phyloP scores from a whole-genome alignment of 2,113 vertebrate genomes.

The Ciconia maguari region DNA sequence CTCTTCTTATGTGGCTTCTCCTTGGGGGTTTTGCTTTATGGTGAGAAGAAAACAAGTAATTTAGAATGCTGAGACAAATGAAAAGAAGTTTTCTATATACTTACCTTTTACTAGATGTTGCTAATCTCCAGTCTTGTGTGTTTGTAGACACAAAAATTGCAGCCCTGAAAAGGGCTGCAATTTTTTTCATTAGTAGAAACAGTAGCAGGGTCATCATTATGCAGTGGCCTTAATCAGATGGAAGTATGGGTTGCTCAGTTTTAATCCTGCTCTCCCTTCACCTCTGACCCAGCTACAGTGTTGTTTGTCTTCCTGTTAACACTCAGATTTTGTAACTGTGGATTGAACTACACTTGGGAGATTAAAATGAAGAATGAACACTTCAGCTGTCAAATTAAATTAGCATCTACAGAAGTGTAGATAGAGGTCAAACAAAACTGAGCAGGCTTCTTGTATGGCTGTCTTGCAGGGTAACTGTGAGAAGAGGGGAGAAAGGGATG shows the following conservation, averaged over 20 bases:
- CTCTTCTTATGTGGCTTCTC: background rate
- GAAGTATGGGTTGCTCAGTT: background rate
- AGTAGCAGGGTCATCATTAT: background rate
- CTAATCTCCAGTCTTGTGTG: background rate
- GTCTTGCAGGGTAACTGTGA: background rate
- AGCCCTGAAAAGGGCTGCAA: background rate
- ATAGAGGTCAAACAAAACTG: background rate
- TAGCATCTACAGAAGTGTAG: background rate
- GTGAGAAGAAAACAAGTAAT: background rate
- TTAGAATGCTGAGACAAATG: background rate
- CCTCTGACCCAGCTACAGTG: background rate
- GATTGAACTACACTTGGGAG: background rate
- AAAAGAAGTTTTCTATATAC: rapidly evolving
- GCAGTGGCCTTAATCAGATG: background rate
- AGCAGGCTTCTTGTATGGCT: background rate
- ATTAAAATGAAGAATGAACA: background rate
- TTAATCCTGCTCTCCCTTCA: background rate
- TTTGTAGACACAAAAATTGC: background rate
- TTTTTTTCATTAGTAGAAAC: background rate
- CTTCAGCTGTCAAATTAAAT: background rate
- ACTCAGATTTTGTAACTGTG: background rate
- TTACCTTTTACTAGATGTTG: background rate
- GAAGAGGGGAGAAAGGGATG: background rate
- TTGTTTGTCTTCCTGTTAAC: background rate
- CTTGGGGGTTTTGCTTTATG: background rate